These are phyloP conservation scores for Vireo altiloquus DNA, from an alignment of 2,113 vertebrate genomes.

Conservation along the genomic window DNA sequence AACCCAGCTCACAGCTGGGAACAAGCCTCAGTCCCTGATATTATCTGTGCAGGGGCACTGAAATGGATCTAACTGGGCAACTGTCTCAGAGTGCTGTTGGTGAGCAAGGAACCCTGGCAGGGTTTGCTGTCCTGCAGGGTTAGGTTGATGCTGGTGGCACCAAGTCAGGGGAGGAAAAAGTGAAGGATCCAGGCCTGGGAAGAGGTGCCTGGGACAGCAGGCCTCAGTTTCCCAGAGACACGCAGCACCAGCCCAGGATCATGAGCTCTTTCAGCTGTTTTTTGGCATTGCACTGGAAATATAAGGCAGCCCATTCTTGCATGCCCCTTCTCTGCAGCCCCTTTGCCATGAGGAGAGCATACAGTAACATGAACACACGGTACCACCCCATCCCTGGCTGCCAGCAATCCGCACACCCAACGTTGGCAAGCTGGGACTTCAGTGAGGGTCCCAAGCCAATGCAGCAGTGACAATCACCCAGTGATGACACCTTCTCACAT, in stretches of 20 bases:
- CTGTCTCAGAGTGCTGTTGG: accelerated
- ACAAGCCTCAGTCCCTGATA: background rate
- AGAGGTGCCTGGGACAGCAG: accelerated
- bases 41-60: accelerated
- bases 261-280: background rate
- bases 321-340: background rate
- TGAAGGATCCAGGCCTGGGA: background rate
- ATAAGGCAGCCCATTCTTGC: background rate
- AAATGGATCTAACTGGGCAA: background rate
- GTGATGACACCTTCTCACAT: background rate
- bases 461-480: background rate
- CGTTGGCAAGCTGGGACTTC: accelerated
- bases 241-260: background rate
- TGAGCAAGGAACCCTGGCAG: background rate
- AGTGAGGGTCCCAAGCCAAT: background rate
- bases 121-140: background rate
- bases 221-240: no score
- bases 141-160: background rate
- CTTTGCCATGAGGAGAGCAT: accelerated
- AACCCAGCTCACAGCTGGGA: background rate
- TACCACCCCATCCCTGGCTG: accelerated
- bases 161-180: background rate
- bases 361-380: accelerated
- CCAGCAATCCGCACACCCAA: accelerated
- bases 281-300: background rate